These are phyloP conservation scores for Ephestia elutella DNA, from an alignment of 1,140 invertebrate genomes.

Conservation along the genomic window DNA sequence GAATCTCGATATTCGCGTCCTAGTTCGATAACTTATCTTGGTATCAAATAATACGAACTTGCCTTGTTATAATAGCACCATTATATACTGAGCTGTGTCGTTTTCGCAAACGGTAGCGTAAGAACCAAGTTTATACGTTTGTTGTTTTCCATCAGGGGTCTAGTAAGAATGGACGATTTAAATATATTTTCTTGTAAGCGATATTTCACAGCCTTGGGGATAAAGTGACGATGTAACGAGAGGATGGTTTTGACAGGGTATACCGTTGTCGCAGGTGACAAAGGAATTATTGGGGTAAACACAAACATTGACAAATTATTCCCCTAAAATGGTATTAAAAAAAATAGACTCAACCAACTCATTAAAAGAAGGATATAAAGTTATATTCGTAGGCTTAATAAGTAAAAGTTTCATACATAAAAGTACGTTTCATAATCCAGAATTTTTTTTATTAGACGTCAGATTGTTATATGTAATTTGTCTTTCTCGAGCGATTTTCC, in stretches of 20 bases:
- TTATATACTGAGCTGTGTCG: constrained; percentile 16
- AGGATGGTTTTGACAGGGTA: constrained; percentile 48
- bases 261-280: constrained; percentile 45
- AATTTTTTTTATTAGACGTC: too few relatives aligned
- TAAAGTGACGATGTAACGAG: constrained; percentile 47
- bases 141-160: constrained; percentile 24
- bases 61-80: constrained; percentile 42
- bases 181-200: constrained; percentile 47
- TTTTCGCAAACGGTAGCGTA: constrained; percentile 10
- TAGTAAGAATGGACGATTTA: constrained; percentile 25
- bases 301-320: background rate
- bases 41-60: constrained; percentile 40
- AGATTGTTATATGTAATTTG: too few relatives aligned
- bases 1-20: constrained; percentile 7
- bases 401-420: too few relatives aligned
- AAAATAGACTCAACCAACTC: too few relatives aligned
- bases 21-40: constrained; percentile 18
- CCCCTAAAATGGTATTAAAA: too few relatives aligned
- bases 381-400: too few relatives aligned
- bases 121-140: constrained; percentile 5
- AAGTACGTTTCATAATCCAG: too few relatives aligned
- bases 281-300: constrained; percentile 32
- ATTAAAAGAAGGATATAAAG: too few relatives aligned
- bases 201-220: constrained; percentile 43
- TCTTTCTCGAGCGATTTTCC: too few relatives aligned